Conservation (phyloP, 2,113 vertebrate species). For the Dascyllus trimaculatus region DNA sequence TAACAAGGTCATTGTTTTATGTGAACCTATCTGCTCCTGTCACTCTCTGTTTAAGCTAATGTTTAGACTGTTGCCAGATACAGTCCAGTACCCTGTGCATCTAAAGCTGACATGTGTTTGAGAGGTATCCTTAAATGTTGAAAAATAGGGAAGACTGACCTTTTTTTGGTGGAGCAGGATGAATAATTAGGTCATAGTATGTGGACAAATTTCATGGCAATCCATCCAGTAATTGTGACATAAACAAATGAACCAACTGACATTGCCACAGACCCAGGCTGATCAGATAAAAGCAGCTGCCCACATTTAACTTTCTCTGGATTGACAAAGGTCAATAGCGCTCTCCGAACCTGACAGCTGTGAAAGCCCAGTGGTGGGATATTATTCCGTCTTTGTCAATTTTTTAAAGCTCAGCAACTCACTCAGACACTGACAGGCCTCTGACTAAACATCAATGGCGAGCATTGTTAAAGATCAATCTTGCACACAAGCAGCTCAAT, state of each 20-base stretch:
- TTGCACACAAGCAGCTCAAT: neutral
- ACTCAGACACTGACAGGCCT: neutral
- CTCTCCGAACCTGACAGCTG: conserved; percentile 1
- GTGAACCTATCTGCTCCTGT: neutral
- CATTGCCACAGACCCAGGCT: neutral
- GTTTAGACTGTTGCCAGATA: neutral
- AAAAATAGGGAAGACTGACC: neutral
- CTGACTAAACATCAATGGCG: neutral
- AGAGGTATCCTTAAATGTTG: neutral
- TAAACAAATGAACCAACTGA: neutral
- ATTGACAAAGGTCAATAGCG: conserved; percentile 18
- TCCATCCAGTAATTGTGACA: too few relatives aligned
- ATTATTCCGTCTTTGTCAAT: neutral
- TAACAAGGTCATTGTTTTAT: neutral
- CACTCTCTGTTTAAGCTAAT: neutral
- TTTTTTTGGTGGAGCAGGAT: neutral
- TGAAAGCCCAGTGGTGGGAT: neutral
- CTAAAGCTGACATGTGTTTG: neutral
- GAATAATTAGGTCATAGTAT: neutral
- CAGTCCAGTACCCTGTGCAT: too few relatives aligned
- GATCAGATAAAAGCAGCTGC: conserved; percentile 9
- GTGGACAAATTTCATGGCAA: too few relatives aligned
- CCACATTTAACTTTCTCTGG: neutral
- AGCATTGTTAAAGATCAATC: neutral
- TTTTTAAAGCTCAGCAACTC: neutral